Evolutionary conservation across 2,888 invertebrate genomes (phyloP).

Genomic region (Spicauda simplicius): DNA sequence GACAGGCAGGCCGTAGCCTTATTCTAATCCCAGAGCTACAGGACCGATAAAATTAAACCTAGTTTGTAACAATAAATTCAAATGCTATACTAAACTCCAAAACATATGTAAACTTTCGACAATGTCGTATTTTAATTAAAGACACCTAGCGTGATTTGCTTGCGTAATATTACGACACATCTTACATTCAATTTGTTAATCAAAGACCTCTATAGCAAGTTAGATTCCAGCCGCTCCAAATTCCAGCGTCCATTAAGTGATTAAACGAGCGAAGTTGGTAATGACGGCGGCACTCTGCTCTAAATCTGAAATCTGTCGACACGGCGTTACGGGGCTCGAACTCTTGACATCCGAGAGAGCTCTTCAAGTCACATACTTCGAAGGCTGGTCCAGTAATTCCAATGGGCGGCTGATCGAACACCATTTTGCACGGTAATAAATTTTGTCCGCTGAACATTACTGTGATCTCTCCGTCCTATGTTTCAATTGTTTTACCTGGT

Average conservation of each 20-base stretch:
- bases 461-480: not conserved
- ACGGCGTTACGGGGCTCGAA: not conserved
- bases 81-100: too few relatives aligned
- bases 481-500: not conserved
- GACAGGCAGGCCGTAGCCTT: too few relatives aligned
- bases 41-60: too few relatives aligned
- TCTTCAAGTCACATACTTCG: constrained; percentile 16
- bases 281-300: constrained; percentile 1
- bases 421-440: not conserved
- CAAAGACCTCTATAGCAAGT: constrained; percentile 9
- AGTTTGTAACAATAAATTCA: too few relatives aligned
- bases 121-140: not conserved
- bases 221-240: constrained; percentile 7
- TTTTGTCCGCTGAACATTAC: not conserved
- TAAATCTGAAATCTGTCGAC: constrained; percentile 8
- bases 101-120: too few relatives aligned
- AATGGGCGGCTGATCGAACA: constrained; percentile 4
- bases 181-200: constrained; percentile 7
- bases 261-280: constrained; percentile 15
- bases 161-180: not conserved
- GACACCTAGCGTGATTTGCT: not conserved
- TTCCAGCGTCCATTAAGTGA: constrained; percentile 10
- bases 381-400: constrained; percentile 8
- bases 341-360: constrained; percentile 4
- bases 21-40: too few relatives aligned